A percentile compares a stretch with the other conserved stretches of the same genome.
Evolutionary conservation across 2,113 vertebrate genomes (phyloP).

Genomic region (Leptobrachium ailaonicum): DNA sequence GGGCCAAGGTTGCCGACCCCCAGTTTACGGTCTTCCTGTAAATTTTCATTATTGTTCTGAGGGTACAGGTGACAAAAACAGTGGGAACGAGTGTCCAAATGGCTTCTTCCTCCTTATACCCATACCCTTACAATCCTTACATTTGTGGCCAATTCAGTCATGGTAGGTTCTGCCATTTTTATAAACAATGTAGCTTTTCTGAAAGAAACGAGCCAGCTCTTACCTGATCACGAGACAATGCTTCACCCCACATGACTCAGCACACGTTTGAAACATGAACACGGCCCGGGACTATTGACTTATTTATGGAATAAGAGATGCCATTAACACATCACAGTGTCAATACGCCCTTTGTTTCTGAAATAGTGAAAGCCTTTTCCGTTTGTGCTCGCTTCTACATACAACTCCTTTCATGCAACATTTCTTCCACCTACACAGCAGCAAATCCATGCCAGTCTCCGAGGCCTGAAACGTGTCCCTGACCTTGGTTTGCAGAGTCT

Average conservation of each 20-base stretch:
- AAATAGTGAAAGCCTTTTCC: background rate
- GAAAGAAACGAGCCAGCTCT: background rate
- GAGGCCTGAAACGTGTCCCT: no score
- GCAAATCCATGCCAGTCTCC: no score
- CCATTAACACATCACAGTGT: conserved; percentile 4
- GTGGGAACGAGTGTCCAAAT: no score
- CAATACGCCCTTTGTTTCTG: background rate
- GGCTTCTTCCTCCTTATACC: no score
- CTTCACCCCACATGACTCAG: conserved; percentile 10
- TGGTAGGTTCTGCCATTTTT: no score
- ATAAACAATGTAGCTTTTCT: background rate
- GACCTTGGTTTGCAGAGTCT: no score
- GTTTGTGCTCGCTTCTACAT: background rate
- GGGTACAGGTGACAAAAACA: no score
- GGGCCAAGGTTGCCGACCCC: no score
- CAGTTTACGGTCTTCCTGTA: no score
- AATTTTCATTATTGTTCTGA: no score
- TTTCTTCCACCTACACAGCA: background rate
- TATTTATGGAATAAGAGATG: background rate
- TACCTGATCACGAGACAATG: background rate
- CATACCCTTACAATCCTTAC: no score
- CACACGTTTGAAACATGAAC: conserved; percentile 8
- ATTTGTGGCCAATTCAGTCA: no score
- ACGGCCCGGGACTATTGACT: background rate
- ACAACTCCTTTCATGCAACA: background rate